Percentiles rank a stretch among this genome's conserved stretches.
Evolutionary conservation across 35 echinoderm and acorn worm genomes (phyloP).

Genomic region (Apostichopus japonicus): DNA sequence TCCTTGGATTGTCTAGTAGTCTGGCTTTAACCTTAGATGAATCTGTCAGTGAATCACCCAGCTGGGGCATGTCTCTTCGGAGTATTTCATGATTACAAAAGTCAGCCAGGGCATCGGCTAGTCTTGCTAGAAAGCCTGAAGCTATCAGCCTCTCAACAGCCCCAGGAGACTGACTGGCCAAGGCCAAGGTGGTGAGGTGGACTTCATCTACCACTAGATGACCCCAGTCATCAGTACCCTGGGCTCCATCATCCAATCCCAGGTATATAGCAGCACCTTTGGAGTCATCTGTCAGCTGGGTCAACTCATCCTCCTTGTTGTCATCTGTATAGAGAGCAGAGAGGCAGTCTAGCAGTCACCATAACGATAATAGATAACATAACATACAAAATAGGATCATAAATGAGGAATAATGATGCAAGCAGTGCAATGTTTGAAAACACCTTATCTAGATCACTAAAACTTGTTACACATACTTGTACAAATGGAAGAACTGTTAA

Average conservation of each 20-base stretch:
- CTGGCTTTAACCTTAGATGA: conserved; percentile 42
- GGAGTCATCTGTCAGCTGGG: conserved; percentile 79
- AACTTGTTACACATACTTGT: too few species aligned
- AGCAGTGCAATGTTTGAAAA: too few species aligned
- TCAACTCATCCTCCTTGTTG: conserved; percentile 84
- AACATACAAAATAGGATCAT: too few species aligned
- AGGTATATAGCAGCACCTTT: conserved; percentile 76
- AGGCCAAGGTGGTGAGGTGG: conserved; percentile 76
- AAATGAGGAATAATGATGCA: too few species aligned
- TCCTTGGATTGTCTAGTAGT: conserved; percentile 26
- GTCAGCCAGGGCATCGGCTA: conserved; percentile 82
- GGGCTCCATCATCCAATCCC: conserved; percentile 12
- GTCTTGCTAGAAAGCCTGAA: conserved; percentile 76
- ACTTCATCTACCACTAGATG: conserved; percentile 88
- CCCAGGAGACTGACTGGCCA: conserved; percentile 75
- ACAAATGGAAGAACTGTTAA: too few species aligned
- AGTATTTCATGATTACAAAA: conserved; percentile 84
- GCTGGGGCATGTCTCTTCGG: conserved; percentile 14
- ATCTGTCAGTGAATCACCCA: conserved; percentile 6
- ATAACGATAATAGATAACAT: too few species aligned
- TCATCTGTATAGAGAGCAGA: conserved; percentile 71
- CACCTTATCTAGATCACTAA: too few species aligned
- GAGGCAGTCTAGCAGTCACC: not conserved
- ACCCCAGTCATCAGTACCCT: conserved; percentile 71
- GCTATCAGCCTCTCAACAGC: conserved; percentile 73